Percentiles rank a stretch among this genome's conserved stretches.
These are phyloP conservation scores for Cephalopholis sonnerati DNA, from an alignment of 2,113 vertebrate species.

Conservation along the genomic window DNA sequence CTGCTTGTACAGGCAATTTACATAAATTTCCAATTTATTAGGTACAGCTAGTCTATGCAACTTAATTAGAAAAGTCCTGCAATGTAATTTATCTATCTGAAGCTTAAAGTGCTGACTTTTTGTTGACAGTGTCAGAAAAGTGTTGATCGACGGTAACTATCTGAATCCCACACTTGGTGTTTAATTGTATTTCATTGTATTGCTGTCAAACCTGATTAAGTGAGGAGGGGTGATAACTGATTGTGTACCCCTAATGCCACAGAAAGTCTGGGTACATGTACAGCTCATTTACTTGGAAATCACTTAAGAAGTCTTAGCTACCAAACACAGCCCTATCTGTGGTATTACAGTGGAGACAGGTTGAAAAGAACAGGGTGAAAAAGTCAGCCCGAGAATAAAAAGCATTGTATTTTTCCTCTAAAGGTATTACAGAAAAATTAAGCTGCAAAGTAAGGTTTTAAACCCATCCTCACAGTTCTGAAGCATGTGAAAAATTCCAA, in stretches of 20 bases:
- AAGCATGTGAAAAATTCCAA: constrained; percentile 12
- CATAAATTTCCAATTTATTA: neutral
- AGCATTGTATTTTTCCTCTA: constrained; percentile 32
- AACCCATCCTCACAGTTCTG: constrained; percentile 9
- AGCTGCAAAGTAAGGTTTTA: constrained; percentile 35
- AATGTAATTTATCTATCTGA: neutral
- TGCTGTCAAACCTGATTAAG: constrained; percentile 12
- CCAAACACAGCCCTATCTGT: constrained; percentile 2
- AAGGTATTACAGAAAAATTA: constrained; percentile 55
- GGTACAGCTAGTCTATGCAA: neutral
- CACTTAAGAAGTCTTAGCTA: constrained; percentile 7
- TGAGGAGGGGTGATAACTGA: neutral
- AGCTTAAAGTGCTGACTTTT: neutral
- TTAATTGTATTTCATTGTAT: constrained; percentile 7
- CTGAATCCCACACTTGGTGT: neutral
- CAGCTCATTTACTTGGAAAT: constrained; percentile 31
- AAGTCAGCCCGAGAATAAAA: constrained; percentile 35
- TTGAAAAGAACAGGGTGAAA: constrained; percentile 37
- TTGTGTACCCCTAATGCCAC: neutral
- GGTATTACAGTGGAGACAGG: constrained; percentile 4
- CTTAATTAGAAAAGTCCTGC: neutral
- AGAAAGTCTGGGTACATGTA: neutral
- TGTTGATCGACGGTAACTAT: neutral
- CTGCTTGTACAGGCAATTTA: neutral
- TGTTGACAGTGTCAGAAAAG: neutral